Percentiles rank a stretch among this genome's conserved stretches.
These are phyloP conservation scores for Lethocerus indicus DNA, from an alignment of 1,140 invertebrate genomes.

Conservation along the genomic window DNA sequence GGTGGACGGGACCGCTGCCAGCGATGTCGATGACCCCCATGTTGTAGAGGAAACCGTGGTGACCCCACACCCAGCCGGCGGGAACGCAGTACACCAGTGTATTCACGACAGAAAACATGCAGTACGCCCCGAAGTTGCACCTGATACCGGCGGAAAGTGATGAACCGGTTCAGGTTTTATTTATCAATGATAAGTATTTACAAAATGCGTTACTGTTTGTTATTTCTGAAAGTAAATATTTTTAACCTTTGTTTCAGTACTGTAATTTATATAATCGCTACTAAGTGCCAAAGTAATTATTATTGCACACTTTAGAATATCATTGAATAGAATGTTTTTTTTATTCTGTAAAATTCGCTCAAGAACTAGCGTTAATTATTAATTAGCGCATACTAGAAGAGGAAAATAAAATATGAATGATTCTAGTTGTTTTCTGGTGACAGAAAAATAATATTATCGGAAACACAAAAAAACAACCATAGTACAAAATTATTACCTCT, in stretches of 20 bases:
- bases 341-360: too few relatives aligned
- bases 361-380: neutral
- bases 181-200: too few relatives aligned
- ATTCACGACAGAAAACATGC: conserved; percentile 75
- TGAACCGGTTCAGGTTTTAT: neutral
- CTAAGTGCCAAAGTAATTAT: too few relatives aligned
- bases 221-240: neutral
- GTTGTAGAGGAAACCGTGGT: conserved; percentile 65
- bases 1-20: conserved; percentile 80
- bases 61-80: conserved; percentile 83
- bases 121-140: conserved; percentile 81
- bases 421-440: too few relatives aligned
- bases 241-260: neutral
- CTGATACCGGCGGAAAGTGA: conserved; percentile 23
- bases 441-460: neutral
- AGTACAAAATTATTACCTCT: conserved; percentile 37
- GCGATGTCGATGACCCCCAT: conserved; percentile 77
- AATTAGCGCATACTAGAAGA: neutral
- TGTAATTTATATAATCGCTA: too few relatives aligned
- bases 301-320: too few relatives aligned
- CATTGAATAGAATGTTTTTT: too few relatives aligned
- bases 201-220: neutral
- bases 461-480: neutral
- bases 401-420: neutral
- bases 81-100: conserved; percentile 83